phyloP scores from a whole-genome alignment of 2,888 invertebrate species.

The Drosophila leonis region DNA sequence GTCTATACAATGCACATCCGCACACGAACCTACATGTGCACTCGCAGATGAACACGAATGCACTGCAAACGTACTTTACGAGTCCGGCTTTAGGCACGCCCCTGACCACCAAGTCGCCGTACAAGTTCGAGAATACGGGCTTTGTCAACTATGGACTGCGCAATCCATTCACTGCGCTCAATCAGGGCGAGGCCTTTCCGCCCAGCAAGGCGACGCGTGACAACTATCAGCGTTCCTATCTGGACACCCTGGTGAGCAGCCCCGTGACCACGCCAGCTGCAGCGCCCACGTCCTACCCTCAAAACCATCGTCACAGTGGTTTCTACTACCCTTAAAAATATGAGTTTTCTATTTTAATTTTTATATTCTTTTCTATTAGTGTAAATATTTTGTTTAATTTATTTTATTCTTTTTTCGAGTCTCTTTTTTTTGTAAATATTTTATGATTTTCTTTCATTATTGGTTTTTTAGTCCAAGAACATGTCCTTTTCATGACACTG shows the following conservation, averaged over 20 bases:
- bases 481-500: not conserved
- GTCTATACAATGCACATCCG: slow-evolving; percentile 41
- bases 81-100: slow-evolving; percentile 60
- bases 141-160: slow-evolving; percentile 73
- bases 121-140: slow-evolving; percentile 74
- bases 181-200: slow-evolving; percentile 83
- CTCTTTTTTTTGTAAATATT: slow-evolving; percentile 30
- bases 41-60: slow-evolving; percentile 33
- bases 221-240: slow-evolving; percentile 73
- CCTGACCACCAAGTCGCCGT: slow-evolving; percentile 72
- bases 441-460: slow-evolving; percentile 4
- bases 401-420: slow-evolving; percentile 3
- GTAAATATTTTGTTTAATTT: slow-evolving; percentile 48
- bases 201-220: slow-evolving; percentile 77
- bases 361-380: not conserved
- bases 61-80: slow-evolving; percentile 72
- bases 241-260: slow-evolving; percentile 73
- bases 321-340: slow-evolving; percentile 60
- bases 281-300: slow-evolving; percentile 14
- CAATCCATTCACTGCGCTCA: slow-evolving; percentile 84
- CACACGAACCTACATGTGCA: slow-evolving; percentile 30
- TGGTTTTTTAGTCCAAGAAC: slow-evolving; percentile 1
- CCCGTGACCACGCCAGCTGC: slow-evolving; percentile 40
- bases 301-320: slow-evolving; percentile 34
- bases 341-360: not conserved